Evolutionary conservation across 2,797 vertebrate species (phyloP).

Genomic region (Hyperoplus immaculatus): DNA sequence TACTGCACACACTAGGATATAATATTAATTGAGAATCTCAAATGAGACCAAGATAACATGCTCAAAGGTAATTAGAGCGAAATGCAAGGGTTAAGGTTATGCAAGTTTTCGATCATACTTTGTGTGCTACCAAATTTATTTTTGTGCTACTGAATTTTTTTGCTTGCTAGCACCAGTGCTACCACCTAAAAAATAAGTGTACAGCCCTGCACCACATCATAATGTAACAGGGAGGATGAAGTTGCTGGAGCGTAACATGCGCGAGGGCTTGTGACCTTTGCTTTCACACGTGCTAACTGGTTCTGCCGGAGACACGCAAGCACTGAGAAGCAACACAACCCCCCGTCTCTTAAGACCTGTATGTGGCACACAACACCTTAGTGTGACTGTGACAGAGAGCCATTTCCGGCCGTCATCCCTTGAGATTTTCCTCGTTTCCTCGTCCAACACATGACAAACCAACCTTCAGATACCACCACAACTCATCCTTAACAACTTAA

Average conservation of each 20-base stretch:
- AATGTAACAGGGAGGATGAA: background rate
- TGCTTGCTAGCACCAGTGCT: no score
- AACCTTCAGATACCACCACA: conserved; percentile 36
- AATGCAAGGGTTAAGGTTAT: no score
- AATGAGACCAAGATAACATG: no score
- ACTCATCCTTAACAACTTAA: conserved; percentile 12
- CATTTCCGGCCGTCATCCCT: conserved; percentile 31
- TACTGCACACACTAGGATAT: no score
- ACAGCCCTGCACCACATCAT: background rate
- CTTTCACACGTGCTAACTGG: conserved; percentile 11
- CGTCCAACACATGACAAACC: conserved; percentile 30
- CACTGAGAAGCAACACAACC: background rate
- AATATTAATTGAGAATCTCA: no score
- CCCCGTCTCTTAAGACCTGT: conserved; percentile 7
- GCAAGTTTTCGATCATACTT: no score
- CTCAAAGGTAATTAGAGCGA: no score
- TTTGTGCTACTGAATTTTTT: no score
- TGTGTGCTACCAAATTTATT: no score
- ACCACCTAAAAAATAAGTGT: no score
- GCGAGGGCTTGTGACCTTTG: conserved; percentile 42
- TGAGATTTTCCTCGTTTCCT: conserved; percentile 20
- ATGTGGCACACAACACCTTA: background rate
- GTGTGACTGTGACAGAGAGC: conserved; percentile 24
- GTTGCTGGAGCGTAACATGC: conserved; percentile 21
- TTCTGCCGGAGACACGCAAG: background rate